Conservation (phyloP, 2,113 vertebrate genomes). For the Phaetusa simplex region DNA sequence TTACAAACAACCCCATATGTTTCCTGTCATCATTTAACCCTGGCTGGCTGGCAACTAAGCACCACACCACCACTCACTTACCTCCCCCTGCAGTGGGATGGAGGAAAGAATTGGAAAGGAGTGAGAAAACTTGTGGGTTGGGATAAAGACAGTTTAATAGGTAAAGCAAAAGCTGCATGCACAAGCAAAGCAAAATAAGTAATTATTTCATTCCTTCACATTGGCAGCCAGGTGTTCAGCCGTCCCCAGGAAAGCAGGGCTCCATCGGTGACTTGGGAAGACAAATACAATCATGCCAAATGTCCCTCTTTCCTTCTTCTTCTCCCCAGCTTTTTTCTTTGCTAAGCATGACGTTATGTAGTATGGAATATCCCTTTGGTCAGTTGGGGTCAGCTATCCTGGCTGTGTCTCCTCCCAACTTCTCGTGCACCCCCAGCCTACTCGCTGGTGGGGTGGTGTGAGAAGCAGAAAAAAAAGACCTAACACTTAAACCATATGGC, state of each 20-base stretch:
- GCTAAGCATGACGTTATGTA: not conserved
- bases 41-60: not conserved
- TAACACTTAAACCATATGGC: not conserved
- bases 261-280: not conserved
- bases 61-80: fast-evolving
- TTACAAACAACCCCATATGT: not conserved
- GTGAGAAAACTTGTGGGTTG: not conserved
- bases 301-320: not conserved
- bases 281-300: not conserved
- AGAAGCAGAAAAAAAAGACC: not conserved
- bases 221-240: not conserved
- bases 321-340: not conserved
- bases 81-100: no score
- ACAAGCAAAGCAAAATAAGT: not conserved
- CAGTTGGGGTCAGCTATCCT: not conserved
- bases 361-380: not conserved
- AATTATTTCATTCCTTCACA: not conserved
- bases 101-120: not conserved
- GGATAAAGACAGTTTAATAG: not conserved
- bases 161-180: not conserved
- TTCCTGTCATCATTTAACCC: not conserved
- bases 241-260: not conserved
- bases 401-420: not conserved
- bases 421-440: not conserved
- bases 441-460: not conserved